A percentile compares a stretch with the other conserved stretches of the same genome.
Evolutionary conservation across 1,140 invertebrate species (phyloP).

Genomic region (Platorchestia sp.): DNA sequence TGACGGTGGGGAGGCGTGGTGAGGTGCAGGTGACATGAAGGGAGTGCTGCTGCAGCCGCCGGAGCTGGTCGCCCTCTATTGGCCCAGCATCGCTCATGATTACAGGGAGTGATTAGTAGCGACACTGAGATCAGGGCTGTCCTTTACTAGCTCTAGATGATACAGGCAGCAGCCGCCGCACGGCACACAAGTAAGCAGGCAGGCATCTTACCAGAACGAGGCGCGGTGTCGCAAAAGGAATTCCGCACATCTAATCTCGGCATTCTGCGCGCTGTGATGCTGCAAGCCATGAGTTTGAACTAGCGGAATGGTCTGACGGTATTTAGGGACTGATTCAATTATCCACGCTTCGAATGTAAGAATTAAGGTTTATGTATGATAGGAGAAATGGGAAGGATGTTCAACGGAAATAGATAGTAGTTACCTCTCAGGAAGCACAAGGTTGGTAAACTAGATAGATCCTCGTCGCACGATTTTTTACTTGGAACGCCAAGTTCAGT

Average conservation of each 20-base stretch:
- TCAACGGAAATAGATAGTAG: not conserved
- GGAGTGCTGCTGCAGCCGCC: not conserved
- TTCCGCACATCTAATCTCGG: not conserved
- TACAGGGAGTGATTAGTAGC: constrained; percentile 12
- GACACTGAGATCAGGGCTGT: constrained; percentile 7
- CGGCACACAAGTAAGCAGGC: not conserved
- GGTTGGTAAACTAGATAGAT: not conserved
- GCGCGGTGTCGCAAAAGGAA: not conserved
- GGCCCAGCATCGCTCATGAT: constrained; percentile 32
- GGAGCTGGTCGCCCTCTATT: not conserved
- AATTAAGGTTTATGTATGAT: not conserved
- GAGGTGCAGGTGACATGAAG: constrained; percentile 15
- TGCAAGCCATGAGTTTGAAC: not conserved
- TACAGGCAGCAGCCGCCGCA: no score
- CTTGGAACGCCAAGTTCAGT: no score
- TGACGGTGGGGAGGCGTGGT: constrained; percentile 8
- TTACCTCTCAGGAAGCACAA: not conserved
- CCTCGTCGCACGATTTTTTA: no score
- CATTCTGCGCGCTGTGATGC: not conserved
- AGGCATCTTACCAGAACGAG: not conserved
- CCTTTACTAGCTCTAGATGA: not conserved
- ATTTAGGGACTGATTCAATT: not conserved
- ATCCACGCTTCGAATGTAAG: not conserved
- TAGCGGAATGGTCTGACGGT: not conserved
- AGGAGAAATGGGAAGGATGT: not conserved